Percentiles rank a stretch among this genome's conserved stretches.
Evolutionary conservation across 1,140 invertebrate species (phyloP).

Genomic region (Megalonaias nervosa): DNA sequence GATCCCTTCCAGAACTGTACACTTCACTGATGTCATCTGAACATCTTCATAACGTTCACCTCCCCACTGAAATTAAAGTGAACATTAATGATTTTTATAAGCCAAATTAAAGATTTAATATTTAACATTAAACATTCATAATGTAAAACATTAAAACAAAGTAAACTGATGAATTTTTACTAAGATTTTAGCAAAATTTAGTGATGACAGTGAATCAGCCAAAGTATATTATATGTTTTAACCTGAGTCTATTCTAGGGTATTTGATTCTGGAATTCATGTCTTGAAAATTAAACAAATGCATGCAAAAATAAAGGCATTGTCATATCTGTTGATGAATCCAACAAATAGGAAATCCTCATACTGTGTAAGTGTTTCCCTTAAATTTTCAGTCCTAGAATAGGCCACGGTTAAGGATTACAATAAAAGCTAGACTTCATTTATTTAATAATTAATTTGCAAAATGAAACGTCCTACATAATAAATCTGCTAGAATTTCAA

Average conservation of each 20-base stretch:
- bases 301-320: neutral
- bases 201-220: neutral
- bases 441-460: no score
- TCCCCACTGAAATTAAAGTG: constrained; percentile 80
- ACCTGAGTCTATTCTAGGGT: neutral
- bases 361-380: no score
- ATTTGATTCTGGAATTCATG: neutral
- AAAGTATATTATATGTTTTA: neutral
- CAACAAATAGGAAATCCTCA: no score
- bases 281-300: neutral
- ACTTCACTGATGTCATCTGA: constrained; percentile 88
- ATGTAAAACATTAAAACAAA: neutral
- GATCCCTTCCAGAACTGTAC: constrained; percentile 90
- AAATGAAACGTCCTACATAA: no score
- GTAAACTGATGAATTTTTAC: neutral
- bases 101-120: neutral
- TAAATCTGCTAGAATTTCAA: no score
- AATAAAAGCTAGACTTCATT: no score
- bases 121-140: neutral
- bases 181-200: neutral
- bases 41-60: constrained; percentile 94
- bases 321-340: neutral
- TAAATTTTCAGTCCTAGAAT: no score
- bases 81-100: neutral
- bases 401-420: no score